phyloP scores from a whole-genome alignment of 1,140 invertebrate species.

The Dreissena rostriformis region DNA sequence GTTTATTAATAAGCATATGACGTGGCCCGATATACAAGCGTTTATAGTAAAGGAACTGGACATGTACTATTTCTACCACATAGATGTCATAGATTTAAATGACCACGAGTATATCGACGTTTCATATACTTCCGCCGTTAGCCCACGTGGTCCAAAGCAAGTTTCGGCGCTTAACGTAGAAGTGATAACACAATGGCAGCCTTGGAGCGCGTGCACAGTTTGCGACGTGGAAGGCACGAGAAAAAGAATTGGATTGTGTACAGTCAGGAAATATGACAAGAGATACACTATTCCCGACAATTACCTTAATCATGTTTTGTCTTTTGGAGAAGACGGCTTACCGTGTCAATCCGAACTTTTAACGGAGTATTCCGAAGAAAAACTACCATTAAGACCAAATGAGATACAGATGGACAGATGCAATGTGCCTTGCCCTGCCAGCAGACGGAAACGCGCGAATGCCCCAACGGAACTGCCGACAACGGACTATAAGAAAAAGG shows the following conservation, averaged over 20 bases:
- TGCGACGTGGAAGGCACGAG: slow-evolving; percentile 26
- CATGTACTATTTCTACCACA: slow-evolving; percentile 16
- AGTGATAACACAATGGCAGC: slow-evolving; percentile 37
- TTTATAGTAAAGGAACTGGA: slow-evolving; percentile 10
- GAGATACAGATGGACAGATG: slow-evolving; percentile 29
- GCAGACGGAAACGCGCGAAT: slow-evolving; percentile 5
- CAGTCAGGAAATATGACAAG: slow-evolving; percentile 4
- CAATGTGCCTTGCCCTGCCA: not conserved
- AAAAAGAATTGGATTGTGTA: slow-evolving; percentile 37
- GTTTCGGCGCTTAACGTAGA: slow-evolving; percentile 10
- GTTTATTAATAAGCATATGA: not conserved
- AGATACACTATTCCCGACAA: not conserved
- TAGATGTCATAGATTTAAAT: slow-evolving; percentile 33
- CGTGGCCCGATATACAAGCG: slow-evolving; percentile 1
- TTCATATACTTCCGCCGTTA: slow-evolving; percentile 7
- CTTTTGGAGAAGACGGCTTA: not conserved
- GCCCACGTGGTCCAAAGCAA: not conserved
- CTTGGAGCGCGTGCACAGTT: slow-evolving; percentile 35
- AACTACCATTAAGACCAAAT: slow-evolving; percentile 8
- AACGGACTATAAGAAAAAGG: not conserved
- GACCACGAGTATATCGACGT: slow-evolving; percentile 6
- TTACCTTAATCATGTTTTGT: slow-evolving; percentile 9
- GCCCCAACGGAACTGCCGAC: not conserved
- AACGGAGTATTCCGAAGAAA: slow-evolving; percentile 10
- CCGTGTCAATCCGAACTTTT: slow-evolving; percentile 45